A percentile compares a stretch with the other conserved stretches of the same genome.
These are phyloP conservation scores for Galendromus occidentalis DNA, from an alignment of 1,140 invertebrate genomes.

Conservation along the genomic window DNA sequence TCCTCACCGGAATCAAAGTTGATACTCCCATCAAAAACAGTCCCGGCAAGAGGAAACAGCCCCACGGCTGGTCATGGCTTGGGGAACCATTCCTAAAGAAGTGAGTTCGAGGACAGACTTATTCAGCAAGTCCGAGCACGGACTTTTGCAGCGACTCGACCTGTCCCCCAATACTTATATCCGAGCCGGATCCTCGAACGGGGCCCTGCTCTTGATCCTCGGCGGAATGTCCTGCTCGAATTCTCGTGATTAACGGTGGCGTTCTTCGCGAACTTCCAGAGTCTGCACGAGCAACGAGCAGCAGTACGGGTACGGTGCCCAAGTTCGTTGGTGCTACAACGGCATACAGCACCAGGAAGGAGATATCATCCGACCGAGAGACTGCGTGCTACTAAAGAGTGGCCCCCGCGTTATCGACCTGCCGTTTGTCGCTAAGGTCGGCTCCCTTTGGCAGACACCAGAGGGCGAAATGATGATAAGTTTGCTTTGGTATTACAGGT, in stretches of 20 bases:
- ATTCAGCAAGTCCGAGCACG: no score
- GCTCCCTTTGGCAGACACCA: slow-evolving; percentile 78
- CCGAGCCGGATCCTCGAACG: no score
- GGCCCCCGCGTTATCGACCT: slow-evolving; percentile 59
- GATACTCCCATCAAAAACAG: slow-evolving; percentile 6
- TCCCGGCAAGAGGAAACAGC: slow-evolving; percentile 39
- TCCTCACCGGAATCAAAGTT: background rate
- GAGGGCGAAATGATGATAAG: slow-evolving; percentile 92
- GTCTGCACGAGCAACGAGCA: slow-evolving; percentile 6
- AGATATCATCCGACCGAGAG: slow-evolving; percentile 59
- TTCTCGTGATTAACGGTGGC: no score
- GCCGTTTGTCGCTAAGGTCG: slow-evolving; percentile 81
- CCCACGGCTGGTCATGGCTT: slow-evolving; percentile 76
- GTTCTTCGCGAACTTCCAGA: background rate
- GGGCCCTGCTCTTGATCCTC: no score
- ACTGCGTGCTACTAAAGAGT: slow-evolving; percentile 67
- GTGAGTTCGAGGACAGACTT: slow-evolving; percentile 32
- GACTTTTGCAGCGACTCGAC: no score
- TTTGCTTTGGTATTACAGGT: slow-evolving; percentile 73
- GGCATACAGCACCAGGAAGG: slow-evolving; percentile 64
- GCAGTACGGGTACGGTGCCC: slow-evolving; percentile 11
- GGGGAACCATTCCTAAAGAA: slow-evolving; percentile 51
- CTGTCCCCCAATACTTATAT: no score
- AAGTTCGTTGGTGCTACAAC: slow-evolving; percentile 53
- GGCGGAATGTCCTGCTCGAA: no score